Evolutionary conservation across 2,888 invertebrate genomes (phyloP).

Genomic region (Eupelmus urozonus): DNA sequence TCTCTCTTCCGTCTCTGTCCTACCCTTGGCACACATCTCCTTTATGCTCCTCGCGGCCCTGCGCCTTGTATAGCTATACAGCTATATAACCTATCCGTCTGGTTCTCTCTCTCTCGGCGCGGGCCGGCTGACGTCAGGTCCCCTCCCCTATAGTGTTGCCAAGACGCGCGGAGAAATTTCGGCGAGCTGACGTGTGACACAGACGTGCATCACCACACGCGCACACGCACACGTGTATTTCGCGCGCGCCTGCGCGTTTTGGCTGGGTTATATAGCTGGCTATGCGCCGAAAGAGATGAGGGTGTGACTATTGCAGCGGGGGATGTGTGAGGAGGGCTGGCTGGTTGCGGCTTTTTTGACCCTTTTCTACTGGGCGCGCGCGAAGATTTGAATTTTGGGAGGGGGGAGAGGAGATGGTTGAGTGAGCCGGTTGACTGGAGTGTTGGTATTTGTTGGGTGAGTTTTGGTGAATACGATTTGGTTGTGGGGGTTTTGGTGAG

Average conservation of each 20-base stretch:
- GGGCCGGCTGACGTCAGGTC: constrained; percentile 13
- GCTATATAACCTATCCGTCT: no score
- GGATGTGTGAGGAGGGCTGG: background rate
- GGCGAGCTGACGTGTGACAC: background rate
- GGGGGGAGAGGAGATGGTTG: no score
- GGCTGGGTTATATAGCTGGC: no score
- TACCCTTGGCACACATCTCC: background rate
- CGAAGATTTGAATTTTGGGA: constrained; percentile 20
- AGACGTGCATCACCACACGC: background rate
- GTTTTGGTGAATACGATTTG: no score
- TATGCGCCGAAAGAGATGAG: background rate
- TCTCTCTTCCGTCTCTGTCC: background rate
- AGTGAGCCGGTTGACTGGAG: no score
- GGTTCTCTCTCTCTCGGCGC: background rate
- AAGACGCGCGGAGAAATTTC: background rate
- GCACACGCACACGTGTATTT: background rate
- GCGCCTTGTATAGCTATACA: no score
- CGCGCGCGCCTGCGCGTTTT: constrained; percentile 1
- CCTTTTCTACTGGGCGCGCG: constrained; percentile 1
- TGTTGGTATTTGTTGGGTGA: no score
- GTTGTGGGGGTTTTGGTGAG: no score
- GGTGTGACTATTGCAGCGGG: background rate
- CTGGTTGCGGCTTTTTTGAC: constrained; percentile 5
- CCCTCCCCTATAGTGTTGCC: constrained; percentile 42
- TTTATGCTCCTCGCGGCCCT: background rate